Base-by-base conservation (phyloP, 2,888 invertebrate species). In the Chloromyia formosa region DNA sequence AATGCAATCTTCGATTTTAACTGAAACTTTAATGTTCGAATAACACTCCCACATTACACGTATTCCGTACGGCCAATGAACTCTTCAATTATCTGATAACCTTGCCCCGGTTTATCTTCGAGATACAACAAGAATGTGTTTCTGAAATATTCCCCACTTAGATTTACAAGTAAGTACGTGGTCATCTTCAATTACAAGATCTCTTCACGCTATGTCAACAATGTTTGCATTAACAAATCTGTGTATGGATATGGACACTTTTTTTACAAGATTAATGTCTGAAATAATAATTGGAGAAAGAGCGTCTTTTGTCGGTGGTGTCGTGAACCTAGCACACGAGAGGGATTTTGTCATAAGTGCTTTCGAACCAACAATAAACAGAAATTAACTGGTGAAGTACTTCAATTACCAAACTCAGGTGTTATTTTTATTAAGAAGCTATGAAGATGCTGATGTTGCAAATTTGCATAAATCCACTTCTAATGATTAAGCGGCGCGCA, bases 321-420 rank as follows among this genome's bases (percentile, higher is more conserved):
- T 66, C 66, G 49, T 66, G 66, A 45, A 16, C 27, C 16, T 18
- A 23, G 35, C 27, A 22, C 66, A 66, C 66, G 35, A 66, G 66
- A 45, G 66, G 23, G 49, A 66, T 49, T 66, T 22, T 56, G 49
- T 35, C 40, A 40, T 35, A 40, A 71, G 71, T 71, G 71, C 58
- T 71, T 35, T 56, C 35, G 40, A 58, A 40, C 35, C 56, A 58
- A 71, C 71, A 71, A 66, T 49, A 66, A 58, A 35, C 12, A 71
- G 56, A 71, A 71, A 71, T 71, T 58, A 71, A 56, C 58, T 71
- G 56, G 56, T 58, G 58, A 71, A 71, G 58, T 71, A 40, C 71
- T 71, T 71, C 71, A 71, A 71, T 71, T 71, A 71, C 71, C 40
- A 58, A 71, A 71, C 56, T 71, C 22, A 56, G 71, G 71, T 71